These are phyloP conservation scores for Pygathrix nemaeus DNA, from an alignment of 2,113 vertebrate species.

Conservation along the genomic window DNA sequence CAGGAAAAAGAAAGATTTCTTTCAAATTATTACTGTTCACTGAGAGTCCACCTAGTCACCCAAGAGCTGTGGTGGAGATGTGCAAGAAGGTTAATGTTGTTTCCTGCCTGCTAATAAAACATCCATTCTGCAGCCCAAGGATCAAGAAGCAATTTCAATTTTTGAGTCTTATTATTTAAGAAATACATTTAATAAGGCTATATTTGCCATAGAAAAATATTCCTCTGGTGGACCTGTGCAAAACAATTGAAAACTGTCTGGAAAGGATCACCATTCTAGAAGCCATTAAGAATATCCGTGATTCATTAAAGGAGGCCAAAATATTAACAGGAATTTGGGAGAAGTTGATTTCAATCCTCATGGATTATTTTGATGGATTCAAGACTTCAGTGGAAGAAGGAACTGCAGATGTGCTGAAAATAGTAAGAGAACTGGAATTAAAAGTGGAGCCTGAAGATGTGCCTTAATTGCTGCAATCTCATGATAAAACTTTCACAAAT, in stretches of 20 bases:
- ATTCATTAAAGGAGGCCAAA: neutral
- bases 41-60: neutral
- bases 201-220: neutral
- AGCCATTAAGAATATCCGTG: neutral
- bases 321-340: neutral
- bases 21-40: neutral
- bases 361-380: neutral
- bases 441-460: neutral
- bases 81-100: neutral
- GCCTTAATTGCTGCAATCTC: neutral
- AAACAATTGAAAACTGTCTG: neutral
- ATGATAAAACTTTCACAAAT: neutral
- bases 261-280: neutral
- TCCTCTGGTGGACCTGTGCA: neutral
- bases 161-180: neutral
- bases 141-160: neutral
- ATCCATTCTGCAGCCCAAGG: neutral
- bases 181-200: neutral
- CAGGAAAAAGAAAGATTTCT: neutral
- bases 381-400: neutral
- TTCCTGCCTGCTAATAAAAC: neutral
- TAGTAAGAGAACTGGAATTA: neutral
- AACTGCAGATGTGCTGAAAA: neutral
- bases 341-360: neutral
- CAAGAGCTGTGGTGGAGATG: neutral